phyloP scores from a whole-genome alignment of 1,140 invertebrate genomes.

The Drosophila virilis region DNA sequence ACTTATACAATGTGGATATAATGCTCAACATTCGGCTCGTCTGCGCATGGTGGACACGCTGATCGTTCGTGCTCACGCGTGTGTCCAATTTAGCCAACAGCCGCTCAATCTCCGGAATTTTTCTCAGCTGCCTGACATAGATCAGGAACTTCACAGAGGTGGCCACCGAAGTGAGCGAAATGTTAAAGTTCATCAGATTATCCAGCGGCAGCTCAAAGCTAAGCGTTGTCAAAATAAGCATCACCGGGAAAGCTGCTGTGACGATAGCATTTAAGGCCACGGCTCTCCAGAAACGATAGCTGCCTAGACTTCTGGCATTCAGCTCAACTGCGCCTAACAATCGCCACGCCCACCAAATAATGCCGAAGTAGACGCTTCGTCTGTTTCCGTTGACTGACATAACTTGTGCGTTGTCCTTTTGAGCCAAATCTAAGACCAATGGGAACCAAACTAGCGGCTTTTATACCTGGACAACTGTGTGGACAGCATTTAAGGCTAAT shows the following conservation, averaged over 20 bases:
- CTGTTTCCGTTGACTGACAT: not conserved
- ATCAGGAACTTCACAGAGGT: slow-evolving; percentile 47
- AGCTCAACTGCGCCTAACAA: slow-evolving; percentile 42
- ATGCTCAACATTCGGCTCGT: slow-evolving; percentile 22
- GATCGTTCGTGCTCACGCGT: slow-evolving; percentile 25
- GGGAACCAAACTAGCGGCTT: not conserved
- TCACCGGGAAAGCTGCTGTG: slow-evolving; percentile 27
- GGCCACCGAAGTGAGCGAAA: slow-evolving; percentile 43
- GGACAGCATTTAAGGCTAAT: not conserved
- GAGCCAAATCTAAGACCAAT: not conserved
- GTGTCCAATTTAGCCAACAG: slow-evolving; percentile 41
- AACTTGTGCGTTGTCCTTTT: not conserved
- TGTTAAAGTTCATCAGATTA: slow-evolving; percentile 59
- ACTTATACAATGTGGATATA: slow-evolving; percentile 41
- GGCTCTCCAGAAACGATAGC: slow-evolving; percentile 16
- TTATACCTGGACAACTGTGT: slow-evolving; percentile 12
- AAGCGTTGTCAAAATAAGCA: slow-evolving; percentile 24
- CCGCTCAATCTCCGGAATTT: slow-evolving; percentile 31
- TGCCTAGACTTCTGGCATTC: slow-evolving; percentile 16
- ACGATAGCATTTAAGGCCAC: slow-evolving; percentile 32
- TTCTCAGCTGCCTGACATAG: slow-evolving; percentile 35
- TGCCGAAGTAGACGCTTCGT: slow-evolving; percentile 31
- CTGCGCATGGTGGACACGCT: slow-evolving; percentile 10
- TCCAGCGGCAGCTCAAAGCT: slow-evolving; percentile 43
- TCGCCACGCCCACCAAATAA: slow-evolving; percentile 26